A percentile compares a stretch with the other conserved stretches of the same genome.
Conservation (phyloP, 1,140 invertebrate species). For the Ooceraea biroi region DNA sequence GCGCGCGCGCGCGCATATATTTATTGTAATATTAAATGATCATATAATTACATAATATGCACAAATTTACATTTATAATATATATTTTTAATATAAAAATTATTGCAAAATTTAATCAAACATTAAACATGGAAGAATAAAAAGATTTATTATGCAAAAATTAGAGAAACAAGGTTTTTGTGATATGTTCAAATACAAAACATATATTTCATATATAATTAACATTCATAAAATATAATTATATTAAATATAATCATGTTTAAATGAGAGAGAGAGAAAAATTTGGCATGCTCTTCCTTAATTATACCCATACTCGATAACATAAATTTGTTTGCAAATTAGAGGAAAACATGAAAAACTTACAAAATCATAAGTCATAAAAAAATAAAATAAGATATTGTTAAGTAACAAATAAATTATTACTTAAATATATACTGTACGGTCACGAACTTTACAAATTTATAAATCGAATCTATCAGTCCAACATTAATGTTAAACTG, state of each 20-base stretch:
- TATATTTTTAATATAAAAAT: constrained; percentile 1
- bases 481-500: constrained; percentile 15
- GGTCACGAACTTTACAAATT: constrained; percentile 17
- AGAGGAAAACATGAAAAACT: neutral
- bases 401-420: constrained; percentile 36
- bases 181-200: constrained; percentile 41
- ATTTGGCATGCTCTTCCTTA: constrained; percentile 34
- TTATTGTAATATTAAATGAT: too few species aligned
- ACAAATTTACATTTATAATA: constrained; percentile 24
- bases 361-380: neutral
- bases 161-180: constrained; percentile 10
- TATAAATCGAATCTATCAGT: constrained; percentile 32
- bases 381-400: constrained; percentile 37
- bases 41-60: neutral
- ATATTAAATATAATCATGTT: constrained; percentile 34
- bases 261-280: constrained; percentile 52
- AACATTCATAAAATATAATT: constrained; percentile 39
- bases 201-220: constrained; percentile 53
- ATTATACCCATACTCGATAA: constrained; percentile 11
- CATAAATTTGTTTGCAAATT: neutral
- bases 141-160: constrained; percentile 32
- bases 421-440: constrained; percentile 52
- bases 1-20: too few species aligned
- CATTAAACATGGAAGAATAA: constrained; percentile 25
- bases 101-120: neutral